A percentile compares a stretch with the other conserved stretches of the same genome.
These are phyloP conservation scores for Neoitamus cyanurus DNA, from an alignment of 2,888 invertebrate species.

Conservation along the genomic window DNA sequence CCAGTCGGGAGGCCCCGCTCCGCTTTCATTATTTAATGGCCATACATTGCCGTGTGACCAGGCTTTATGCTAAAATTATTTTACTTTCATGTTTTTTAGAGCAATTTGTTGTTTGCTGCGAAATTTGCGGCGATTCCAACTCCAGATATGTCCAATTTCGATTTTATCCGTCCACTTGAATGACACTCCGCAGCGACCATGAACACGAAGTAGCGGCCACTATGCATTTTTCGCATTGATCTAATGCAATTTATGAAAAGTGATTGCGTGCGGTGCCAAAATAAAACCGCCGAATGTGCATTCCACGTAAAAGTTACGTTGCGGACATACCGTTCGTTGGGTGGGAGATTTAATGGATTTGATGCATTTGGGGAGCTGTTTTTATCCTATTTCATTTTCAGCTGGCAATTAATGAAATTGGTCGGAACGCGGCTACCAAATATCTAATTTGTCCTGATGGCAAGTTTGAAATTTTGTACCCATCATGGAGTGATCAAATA, in stretches of 20 bases:
- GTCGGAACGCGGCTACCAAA: not conserved
- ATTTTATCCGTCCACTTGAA: slow-evolving; percentile 2
- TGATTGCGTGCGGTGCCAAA: not conserved
- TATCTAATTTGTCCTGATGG: not conserved
- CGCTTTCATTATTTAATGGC: not conserved
- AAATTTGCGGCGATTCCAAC: slow-evolving; percentile 9
- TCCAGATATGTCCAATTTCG: not conserved
- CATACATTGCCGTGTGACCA: not conserved
- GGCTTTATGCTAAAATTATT: slow-evolving; percentile 34
- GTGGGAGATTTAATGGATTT: not conserved
- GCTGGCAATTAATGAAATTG: not conserved
- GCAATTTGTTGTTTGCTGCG: not conserved
- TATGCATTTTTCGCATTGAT: not conserved
- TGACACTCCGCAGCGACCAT: slow-evolving; percentile 2
- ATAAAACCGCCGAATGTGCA: not conserved
- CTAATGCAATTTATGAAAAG: slow-evolving; percentile 5
- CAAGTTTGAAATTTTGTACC: not conserved
- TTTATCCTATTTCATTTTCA: not conserved
- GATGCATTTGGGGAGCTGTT: not conserved
- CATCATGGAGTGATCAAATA: not conserved
- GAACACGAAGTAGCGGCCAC: not conserved
- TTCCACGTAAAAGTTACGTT: not conserved
- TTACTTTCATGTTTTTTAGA: slow-evolving; percentile 1
- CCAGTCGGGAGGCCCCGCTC: not conserved
- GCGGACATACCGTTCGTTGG: not conserved